Evolutionary conservation across 2,113 vertebrate genomes (phyloP).

Genomic region (Orientallactaga bullata): DNA sequence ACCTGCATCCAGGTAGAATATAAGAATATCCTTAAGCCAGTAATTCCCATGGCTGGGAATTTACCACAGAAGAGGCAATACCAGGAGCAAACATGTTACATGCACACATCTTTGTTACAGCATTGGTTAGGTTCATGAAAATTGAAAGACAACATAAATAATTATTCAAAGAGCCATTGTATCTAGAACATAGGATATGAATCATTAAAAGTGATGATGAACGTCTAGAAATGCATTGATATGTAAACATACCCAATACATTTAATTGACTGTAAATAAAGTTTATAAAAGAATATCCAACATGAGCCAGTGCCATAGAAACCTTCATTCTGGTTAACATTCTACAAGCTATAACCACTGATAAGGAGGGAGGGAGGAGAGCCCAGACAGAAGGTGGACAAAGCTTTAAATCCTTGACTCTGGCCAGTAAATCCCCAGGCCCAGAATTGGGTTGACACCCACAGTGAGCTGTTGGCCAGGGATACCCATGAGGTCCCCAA

Average conservation of each 20-base stretch:
- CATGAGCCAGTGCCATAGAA: too few relatives aligned
- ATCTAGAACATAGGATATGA: neutral
- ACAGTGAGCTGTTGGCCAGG: too few relatives aligned
- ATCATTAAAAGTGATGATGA: slow-evolving; percentile 12
- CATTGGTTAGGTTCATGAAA: neutral
- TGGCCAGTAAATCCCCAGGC: too few relatives aligned
- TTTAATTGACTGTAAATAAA: neutral
- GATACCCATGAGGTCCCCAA: too few relatives aligned
- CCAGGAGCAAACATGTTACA: neutral
- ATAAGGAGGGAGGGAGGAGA: too few relatives aligned
- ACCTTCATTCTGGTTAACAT: too few relatives aligned
- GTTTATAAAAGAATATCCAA: neutral
- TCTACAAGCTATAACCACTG: too few relatives aligned
- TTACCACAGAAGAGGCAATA: neutral
- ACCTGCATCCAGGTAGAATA: too few relatives aligned
- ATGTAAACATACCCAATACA: neutral
- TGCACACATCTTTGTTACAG: neutral
- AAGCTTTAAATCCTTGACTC: too few relatives aligned
- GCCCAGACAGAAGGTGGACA: too few relatives aligned
- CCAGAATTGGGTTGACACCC: too few relatives aligned
- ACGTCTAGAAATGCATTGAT: neutral
- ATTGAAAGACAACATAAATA: neutral
- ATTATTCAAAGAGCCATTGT: too few relatives aligned
- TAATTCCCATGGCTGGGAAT: neutral
- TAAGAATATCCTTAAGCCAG: neutral